Base-by-base conservation (phyloP, 2,113 vertebrate species). In the Leucoraja erinaceus region DNA sequence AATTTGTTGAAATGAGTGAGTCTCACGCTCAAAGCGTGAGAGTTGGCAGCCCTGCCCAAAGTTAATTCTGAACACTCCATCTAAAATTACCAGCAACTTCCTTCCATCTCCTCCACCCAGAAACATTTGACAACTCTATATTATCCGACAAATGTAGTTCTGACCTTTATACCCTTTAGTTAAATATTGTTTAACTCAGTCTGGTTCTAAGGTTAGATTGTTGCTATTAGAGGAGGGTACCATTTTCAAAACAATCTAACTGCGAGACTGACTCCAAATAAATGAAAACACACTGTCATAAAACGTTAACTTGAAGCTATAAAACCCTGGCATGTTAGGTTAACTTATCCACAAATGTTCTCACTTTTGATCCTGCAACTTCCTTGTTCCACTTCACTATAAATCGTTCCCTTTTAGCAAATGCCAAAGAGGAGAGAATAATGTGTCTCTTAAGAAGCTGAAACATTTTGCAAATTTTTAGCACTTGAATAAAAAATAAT, bases 151-250 rank as follows among this genome's bases (percentile, higher is more conserved):
- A 33, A 31, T 18, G 59, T 14, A 88, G 0, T 11, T 88, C 59
- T 16, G n/a, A 88, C 83, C 83, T 88, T 88, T 88, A 63, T 33
- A 31, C 83, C 83, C 14, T 88, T 88, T 63, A 6, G 1, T 16
- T 14, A 18, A 18, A 3, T 6, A 86, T n/a, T 63, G 28, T 10
- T 86, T n/a, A 86, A 31, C 10, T 66, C 59, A 6, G 1, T 88
- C 83, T 88, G 83, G 59, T 63, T 88, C 83, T 31, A 88, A 88
- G 59, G 28, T 88, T 84, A 84, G 81, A 84, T 28, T 59, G 22
- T n/a, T 22, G 59, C 1, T 88, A 63, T 88, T 16, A 63, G 59
- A 18, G 14, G 61, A 66, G 18, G 59, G 14, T n/a, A 25, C 1
- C 5, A 86, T 88, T 63, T 63, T 18, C 14, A 63, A 4, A 88